Conservation (phyloP, 2,888 invertebrate species). For the Drosophila diplacantha region DNA sequence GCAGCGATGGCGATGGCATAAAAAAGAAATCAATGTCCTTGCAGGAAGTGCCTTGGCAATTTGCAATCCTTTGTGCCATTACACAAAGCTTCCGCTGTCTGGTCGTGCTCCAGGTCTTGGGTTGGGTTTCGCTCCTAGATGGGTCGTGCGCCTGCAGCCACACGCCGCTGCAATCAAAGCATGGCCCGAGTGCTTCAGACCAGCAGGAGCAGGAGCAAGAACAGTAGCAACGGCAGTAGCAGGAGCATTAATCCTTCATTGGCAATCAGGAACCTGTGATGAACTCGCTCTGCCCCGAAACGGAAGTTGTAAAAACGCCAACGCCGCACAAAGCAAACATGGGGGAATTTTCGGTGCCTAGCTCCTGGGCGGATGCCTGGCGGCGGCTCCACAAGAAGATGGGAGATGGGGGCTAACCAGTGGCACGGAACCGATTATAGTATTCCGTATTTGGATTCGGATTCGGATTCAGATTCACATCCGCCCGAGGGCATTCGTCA, state of each 20-base stretch:
- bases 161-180: conserved; percentile 63
- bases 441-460: conserved; percentile 65
- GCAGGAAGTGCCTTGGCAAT: conserved; percentile 72
- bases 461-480: conserved; percentile 41
- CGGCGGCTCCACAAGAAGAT: conserved; percentile 26
- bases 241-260: conserved; percentile 66
- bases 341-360: conserved; percentile 50
- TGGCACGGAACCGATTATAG: conserved; percentile 74
- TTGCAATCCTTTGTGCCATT: conserved; percentile 76
- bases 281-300: conserved; percentile 48
- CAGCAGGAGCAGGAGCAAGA: conserved; percentile 48
- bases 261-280: conserved; percentile 70
- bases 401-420: conserved; percentile 46
- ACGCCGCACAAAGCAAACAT: conserved; percentile 68
- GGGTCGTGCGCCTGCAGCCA: conserved; percentile 58
- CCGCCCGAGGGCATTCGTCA: conserved; percentile 66
- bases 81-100: conserved; percentile 70
- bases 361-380: conserved; percentile 30
- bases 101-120: conserved; percentile 23
- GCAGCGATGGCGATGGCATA: conserved; percentile 15
- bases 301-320: conserved; percentile 73
- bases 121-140: conserved; percentile 19
- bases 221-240: conserved; percentile 20
- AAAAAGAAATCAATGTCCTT: conserved; percentile 63
- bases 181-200: conserved; percentile 29